phyloP scores from a whole-genome alignment of 2,797 vertebrate genomes.

The Garrulus glandarius region DNA sequence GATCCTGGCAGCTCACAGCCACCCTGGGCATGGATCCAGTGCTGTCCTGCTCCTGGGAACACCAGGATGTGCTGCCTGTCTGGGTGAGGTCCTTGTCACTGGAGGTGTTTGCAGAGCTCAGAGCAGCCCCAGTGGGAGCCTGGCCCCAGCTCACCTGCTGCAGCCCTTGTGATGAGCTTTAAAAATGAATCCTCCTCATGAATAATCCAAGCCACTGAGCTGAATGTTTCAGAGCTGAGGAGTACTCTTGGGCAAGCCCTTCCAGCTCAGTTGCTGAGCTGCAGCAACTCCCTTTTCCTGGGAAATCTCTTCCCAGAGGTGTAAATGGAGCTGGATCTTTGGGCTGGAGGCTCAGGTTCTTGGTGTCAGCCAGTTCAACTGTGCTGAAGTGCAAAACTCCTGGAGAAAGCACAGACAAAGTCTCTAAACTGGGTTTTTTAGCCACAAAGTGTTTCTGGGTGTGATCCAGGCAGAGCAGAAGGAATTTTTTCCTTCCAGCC shows the following conservation, averaged over 20 bases:
- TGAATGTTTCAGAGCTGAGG: not conserved
- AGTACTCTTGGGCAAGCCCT: not conserved
- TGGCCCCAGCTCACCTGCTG: not conserved
- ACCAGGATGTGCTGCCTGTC: fast-evolving
- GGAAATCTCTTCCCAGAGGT: not conserved
- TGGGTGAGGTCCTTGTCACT: fast-evolving
- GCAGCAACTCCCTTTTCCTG: not conserved
- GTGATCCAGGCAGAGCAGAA: not conserved
- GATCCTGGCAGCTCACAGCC: not conserved
- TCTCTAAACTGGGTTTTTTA: not conserved
- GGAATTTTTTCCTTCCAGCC: not conserved
- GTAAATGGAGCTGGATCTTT: not conserved
- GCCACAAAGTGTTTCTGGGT: fast-evolving
- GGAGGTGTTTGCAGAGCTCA: not conserved
- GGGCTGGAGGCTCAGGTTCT: not conserved
- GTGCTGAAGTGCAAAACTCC: not conserved
- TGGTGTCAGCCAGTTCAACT: not conserved
- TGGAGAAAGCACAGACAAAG: not conserved
- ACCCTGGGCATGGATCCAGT: too few relatives aligned
- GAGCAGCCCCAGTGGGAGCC: not conserved
- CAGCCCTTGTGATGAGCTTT: not conserved
- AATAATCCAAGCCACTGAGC: not conserved
- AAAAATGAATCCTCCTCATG: not conserved
- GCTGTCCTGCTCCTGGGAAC: not conserved
- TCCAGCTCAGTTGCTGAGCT: not conserved